phyloP scores from a whole-genome alignment of 2,797 vertebrate species.

The Amazonetta brasiliensis region DNA sequence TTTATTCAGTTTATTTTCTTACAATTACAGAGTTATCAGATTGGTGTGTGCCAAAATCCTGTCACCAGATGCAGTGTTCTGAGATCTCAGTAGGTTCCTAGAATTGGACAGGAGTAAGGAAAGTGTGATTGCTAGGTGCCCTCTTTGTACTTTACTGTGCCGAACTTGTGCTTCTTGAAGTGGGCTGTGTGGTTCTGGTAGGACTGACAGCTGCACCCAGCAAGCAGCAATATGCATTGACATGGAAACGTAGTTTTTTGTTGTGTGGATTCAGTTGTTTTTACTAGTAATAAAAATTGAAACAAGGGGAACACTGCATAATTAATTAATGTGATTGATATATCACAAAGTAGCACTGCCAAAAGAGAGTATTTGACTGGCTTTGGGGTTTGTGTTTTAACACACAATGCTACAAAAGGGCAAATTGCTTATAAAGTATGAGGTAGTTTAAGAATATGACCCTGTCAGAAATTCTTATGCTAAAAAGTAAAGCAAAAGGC shows the following conservation, averaged over 20 bases:
- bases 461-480: slow-evolving; percentile 19
- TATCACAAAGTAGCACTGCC: neutral
- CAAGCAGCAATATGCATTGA: neutral
- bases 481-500: slow-evolving; percentile 53
- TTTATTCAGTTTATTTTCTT: slow-evolving; percentile 17
- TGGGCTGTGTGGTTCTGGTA: neutral
- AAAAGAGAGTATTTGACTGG: neutral
- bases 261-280: neutral
- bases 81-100: neutral
- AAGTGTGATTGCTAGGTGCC: neutral
- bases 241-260: neutral
- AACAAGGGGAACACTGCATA: neutral
- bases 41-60: neutral
- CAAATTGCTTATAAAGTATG: neutral
- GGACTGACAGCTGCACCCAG: neutral
- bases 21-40: neutral
- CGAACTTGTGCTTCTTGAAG: neutral
- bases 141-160: neutral
- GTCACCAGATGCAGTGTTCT: neutral
- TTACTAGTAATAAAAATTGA: neutral
- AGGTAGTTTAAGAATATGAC: slow-evolving; percentile 17
- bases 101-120: neutral
- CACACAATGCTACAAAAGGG: fast-evolving
- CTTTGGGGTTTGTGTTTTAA: neutral
- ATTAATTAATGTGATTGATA: neutral